Evolutionary conservation across 1,140 invertebrate species (phyloP).

Genomic region (Rhynchophorus ferrugineus): DNA sequence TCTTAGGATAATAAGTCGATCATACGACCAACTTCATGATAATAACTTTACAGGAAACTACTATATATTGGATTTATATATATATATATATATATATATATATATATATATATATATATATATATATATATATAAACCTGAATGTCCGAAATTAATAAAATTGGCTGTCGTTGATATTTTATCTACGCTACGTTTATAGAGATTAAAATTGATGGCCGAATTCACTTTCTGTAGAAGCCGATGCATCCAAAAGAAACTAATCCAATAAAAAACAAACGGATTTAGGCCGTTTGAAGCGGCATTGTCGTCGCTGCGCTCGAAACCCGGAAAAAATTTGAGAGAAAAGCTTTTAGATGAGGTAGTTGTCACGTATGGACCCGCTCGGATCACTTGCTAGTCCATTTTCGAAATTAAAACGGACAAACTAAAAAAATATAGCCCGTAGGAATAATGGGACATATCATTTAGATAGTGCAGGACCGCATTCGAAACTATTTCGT

Average conservation of each 20-base stretch:
- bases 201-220: conserved; percentile 7
- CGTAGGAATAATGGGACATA: neutral
- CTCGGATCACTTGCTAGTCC: conserved; percentile 34
- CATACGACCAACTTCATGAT: too few relatives aligned
- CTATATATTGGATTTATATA: too few relatives aligned
- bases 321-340: conserved; percentile 10
- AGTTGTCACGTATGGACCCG: conserved; percentile 18
- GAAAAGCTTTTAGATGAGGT: conserved; percentile 32
- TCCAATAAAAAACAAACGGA: conserved; percentile 19
- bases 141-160: conserved; percentile 13
- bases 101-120: too few relatives aligned
- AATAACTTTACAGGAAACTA: too few relatives aligned
- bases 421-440: conserved; percentile 29
- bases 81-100: too few relatives aligned
- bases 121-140: too few relatives aligned
- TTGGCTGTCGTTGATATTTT: neutral
- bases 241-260: conserved; percentile 15
- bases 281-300: conserved; percentile 9
- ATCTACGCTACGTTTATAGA: neutral
- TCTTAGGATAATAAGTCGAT: too few relatives aligned
- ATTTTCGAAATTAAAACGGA: conserved; percentile 37
- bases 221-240: conserved; percentile 9
- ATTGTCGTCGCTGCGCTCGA: conserved; percentile 8
- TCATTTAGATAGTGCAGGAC: neutral
- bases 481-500: neutral